These are phyloP conservation scores for Oryzias sinensis DNA, from an alignment of 2,797 vertebrate species.

Conservation along the genomic window DNA sequence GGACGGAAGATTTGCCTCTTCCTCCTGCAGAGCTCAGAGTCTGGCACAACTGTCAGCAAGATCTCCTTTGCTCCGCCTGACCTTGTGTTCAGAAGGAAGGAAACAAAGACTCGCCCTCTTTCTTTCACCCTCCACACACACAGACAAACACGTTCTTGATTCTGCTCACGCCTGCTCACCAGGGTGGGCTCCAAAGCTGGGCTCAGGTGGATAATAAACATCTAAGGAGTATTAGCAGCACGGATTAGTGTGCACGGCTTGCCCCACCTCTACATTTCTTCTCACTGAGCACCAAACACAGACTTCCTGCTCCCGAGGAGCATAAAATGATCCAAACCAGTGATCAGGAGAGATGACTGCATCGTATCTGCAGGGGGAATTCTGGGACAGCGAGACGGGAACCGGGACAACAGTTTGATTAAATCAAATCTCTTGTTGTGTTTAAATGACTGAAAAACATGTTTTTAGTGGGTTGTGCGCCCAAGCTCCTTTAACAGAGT, in stretches of 20 bases:
- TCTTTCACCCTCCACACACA: constrained; percentile 3
- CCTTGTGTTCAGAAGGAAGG: constrained; percentile 34
- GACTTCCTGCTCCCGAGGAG: constrained; percentile 28
- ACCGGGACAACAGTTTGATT: too few species aligned
- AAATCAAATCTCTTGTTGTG: too few species aligned
- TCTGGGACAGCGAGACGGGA: constrained; percentile 7
- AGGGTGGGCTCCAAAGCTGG: constrained; percentile 25
- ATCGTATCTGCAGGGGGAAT: constrained; percentile 44
- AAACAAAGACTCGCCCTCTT: constrained; percentile 36
- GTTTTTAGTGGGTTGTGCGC: too few species aligned
- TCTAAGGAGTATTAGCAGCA: constrained; percentile 38
- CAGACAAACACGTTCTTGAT: constrained; percentile 8
- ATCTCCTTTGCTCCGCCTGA: constrained; percentile 44
- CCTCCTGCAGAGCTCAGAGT: constrained; percentile 9
- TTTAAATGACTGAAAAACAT: too few species aligned
- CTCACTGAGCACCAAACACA: constrained; percentile 8
- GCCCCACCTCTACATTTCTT: constrained; percentile 11
- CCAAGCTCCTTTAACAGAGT: too few species aligned
- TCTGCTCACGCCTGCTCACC: constrained; percentile 13
- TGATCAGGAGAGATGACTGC: constrained; percentile 38
- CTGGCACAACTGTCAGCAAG: constrained; percentile 37
- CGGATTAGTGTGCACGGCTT: constrained; percentile 37
- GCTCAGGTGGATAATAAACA: constrained; percentile 55
- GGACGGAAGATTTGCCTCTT: constrained; percentile 18
- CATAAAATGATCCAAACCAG: constrained; percentile 28